A percentile compares a stretch with the other conserved stretches of the same genome.
Evolutionary conservation across 1,140 invertebrate species (phyloP).

Genomic region (Arion vulgaris): DNA sequence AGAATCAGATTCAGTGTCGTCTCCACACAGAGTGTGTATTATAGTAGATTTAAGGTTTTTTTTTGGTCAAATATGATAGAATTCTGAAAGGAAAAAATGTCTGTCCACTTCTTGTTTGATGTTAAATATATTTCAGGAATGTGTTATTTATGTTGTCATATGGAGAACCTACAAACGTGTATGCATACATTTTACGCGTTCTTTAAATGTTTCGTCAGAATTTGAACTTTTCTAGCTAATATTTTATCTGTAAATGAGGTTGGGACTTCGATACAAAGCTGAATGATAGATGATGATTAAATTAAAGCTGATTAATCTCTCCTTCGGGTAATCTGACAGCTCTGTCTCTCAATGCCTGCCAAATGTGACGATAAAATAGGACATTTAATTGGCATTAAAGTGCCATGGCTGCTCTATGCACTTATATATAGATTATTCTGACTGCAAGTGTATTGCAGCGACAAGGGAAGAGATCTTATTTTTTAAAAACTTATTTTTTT

Average conservation of each 20-base stretch:
- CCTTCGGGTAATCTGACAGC: background rate
- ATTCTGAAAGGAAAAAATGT: too few relatives aligned
- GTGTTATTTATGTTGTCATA: too few relatives aligned
- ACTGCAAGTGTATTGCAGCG: background rate
- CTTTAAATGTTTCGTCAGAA: too few relatives aligned
- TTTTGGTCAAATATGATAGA: too few relatives aligned
- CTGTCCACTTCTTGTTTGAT: too few relatives aligned
- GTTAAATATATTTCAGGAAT: too few relatives aligned
- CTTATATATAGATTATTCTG: background rate
- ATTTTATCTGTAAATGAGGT: background rate
- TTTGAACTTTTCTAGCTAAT: background rate
- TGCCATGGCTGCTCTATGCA: background rate
- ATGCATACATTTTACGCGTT: too few relatives aligned
- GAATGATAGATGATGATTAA: background rate
- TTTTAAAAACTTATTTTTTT: too few relatives aligned
- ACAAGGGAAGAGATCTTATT: background rate
- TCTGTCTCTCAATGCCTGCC: background rate
- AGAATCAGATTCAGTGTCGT: too few relatives aligned
- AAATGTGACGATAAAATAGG: background rate
- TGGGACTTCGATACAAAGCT: background rate
- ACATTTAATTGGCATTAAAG: background rate
- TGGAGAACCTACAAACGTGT: too few relatives aligned
- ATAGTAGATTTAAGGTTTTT: too few relatives aligned
- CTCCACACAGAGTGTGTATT: too few relatives aligned
- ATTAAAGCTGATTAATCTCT: constrained; percentile 2